Conservation (phyloP, 2,888 invertebrate species). For the Pomacea canaliculata region DNA sequence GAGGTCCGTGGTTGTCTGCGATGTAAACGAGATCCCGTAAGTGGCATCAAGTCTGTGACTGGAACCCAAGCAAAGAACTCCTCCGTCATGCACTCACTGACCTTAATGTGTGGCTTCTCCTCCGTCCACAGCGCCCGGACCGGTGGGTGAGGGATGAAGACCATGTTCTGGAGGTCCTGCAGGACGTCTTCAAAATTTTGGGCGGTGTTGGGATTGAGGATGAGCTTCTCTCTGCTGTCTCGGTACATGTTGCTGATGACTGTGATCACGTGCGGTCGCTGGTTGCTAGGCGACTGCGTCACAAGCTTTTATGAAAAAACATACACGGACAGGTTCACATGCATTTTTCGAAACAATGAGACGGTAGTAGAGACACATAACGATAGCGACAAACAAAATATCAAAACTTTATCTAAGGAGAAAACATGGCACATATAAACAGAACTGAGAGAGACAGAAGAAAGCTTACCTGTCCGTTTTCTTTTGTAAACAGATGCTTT, state of each 20-base stretch:
- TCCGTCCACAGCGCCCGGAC: slow-evolving; percentile 94
- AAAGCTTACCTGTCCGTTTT: slow-evolving; percentile 20
- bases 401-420: no score
- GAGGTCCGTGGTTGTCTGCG: no score
- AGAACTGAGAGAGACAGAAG: not conserved
- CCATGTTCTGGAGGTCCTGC: slow-evolving; percentile 78
- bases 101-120: slow-evolving; percentile 84
- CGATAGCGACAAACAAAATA: no score
- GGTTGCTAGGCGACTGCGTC: slow-evolving; percentile 78
- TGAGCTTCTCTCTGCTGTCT: slow-evolving; percentile 77
- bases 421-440: no score
- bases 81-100: slow-evolving; percentile 67
- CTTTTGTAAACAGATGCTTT: slow-evolving; percentile 41
- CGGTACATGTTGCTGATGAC: slow-evolving; percentile 95
- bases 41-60: no score
- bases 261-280: slow-evolving; percentile 73
- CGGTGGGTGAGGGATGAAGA: slow-evolving; percentile 53
- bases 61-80: no score
- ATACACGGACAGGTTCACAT: not conserved
- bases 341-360: not conserved
- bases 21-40: no score
- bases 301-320: not conserved
- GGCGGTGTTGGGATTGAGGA: slow-evolving; percentile 90
- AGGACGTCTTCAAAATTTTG: slow-evolving; percentile 95
- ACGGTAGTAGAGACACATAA: not conserved